Conservation (phyloP, 2,797 vertebrate genomes). For the Argyrosomus regius region DNA sequence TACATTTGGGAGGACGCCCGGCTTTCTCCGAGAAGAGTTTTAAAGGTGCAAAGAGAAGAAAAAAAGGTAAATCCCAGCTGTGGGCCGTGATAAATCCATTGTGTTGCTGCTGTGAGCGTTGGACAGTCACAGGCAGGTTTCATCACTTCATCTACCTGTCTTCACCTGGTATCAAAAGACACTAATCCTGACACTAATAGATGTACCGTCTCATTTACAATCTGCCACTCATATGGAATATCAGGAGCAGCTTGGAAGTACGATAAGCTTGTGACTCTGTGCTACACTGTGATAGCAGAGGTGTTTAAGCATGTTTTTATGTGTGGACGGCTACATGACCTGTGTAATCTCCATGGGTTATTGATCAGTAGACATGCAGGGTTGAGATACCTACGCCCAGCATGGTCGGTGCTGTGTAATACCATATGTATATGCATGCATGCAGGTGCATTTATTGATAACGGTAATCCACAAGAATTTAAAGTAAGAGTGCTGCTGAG, state of each 20-base stretch:
- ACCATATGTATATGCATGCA: slow-evolving; percentile 27
- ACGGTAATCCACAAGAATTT: slow-evolving; percentile 48
- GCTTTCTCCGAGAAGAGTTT: slow-evolving; percentile 45
- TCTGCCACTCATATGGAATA: slow-evolving; percentile 47
- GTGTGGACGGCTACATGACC: neutral
- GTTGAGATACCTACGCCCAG: neutral
- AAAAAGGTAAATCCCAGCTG: slow-evolving; percentile 33
- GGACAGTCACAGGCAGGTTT: slow-evolving; percentile 53
- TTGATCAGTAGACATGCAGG: slow-evolving; percentile 29
- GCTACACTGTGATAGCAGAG: slow-evolving; percentile 14
- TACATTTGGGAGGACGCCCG: slow-evolving; percentile 40
- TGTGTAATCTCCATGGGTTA: slow-evolving; percentile 19
- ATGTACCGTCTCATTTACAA: slow-evolving; percentile 64
- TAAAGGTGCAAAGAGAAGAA: slow-evolving; percentile 17
- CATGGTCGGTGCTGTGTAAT: slow-evolving; percentile 2
- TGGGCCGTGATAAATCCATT: slow-evolving; percentile 58
- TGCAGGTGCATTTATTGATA: slow-evolving; percentile 43
- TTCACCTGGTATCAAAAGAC: slow-evolving; percentile 53
- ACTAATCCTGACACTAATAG: slow-evolving; percentile 61
- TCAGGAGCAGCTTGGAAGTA: slow-evolving; percentile 14
- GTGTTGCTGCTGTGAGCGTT: slow-evolving; percentile 39
- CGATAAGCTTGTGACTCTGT: slow-evolving; percentile 40
- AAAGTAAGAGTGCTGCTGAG: slow-evolving; percentile 15
- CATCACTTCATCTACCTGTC: slow-evolving; percentile 39
- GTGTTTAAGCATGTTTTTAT: slow-evolving; percentile 4